Evolutionary conservation across 2,888 invertebrate genomes (phyloP).

Genomic region (Empis livida): DNA sequence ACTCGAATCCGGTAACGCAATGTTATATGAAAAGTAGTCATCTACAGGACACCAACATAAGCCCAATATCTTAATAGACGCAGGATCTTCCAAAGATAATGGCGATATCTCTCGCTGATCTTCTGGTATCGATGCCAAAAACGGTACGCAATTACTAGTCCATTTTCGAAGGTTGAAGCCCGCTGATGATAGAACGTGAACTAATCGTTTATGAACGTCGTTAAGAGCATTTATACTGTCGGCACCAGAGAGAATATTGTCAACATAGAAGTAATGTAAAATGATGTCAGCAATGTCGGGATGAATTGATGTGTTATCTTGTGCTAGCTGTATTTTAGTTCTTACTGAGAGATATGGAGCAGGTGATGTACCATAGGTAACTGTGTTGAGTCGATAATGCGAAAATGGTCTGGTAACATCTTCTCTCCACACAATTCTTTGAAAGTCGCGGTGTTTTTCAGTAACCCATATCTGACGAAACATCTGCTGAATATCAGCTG

Average conservation of each 20-base stretch:
- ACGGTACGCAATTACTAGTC: conserved; percentile 5
- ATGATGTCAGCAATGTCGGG: conserved; percentile 9
- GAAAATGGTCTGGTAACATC: conserved; percentile 1
- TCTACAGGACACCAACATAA: conserved; percentile 1
- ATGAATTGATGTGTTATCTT: conserved; percentile 6
- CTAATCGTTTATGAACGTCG: background rate
- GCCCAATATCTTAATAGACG: background rate
- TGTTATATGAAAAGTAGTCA: background rate
- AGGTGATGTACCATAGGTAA: conserved; percentile 12
- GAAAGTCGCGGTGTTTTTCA: conserved; percentile 8
- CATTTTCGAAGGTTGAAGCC: conserved; percentile 4
- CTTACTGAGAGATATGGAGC: conserved; percentile 11
- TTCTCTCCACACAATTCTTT: conserved; percentile 12
- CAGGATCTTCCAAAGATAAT: background rate
- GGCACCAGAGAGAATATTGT: conserved; percentile 11
- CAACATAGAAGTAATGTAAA: conserved; percentile 11
- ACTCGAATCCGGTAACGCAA: background rate
- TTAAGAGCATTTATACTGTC: background rate
- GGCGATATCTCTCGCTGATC: background rate
- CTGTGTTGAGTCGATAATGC: conserved; percentile 11
- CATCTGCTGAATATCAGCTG: conserved; percentile 12
- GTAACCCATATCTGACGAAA: conserved; percentile 13
- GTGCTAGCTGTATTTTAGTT: conserved; percentile 10
- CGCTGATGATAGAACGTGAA: no score
- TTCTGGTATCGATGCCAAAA: background rate